phyloP scores from a whole-genome alignment of 2,888 invertebrate species.

The Ormia ochracea region DNA sequence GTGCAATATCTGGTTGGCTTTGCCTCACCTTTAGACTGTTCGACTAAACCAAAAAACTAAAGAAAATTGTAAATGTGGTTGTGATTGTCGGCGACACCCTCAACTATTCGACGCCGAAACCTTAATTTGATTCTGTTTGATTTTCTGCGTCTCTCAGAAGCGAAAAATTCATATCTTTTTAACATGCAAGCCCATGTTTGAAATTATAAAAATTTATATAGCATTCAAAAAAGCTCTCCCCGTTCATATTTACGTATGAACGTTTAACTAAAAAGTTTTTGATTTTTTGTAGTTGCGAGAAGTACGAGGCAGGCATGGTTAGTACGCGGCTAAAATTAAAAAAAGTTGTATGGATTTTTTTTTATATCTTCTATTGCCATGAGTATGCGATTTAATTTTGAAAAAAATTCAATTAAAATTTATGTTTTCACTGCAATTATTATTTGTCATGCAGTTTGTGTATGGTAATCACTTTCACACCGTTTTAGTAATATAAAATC shows the following conservation, averaged over 20 bases:
- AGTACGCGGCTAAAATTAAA: too few species aligned
- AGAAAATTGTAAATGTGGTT: conserved; percentile 17
- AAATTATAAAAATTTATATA: conserved; percentile 36
- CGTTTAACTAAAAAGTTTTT: not conserved
- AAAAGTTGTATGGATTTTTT: too few species aligned
- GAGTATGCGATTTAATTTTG: too few species aligned
- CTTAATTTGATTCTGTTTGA: conserved; percentile 29
- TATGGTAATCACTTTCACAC: too few species aligned
- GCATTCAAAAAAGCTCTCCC: conserved; percentile 26
- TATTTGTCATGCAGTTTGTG: too few species aligned
- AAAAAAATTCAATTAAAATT: too few species aligned
- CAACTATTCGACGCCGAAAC: conserved; percentile 19
- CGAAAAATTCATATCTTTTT: conserved; percentile 16
- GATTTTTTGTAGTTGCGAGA: not conserved
- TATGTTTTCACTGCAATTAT: too few species aligned
- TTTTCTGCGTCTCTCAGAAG: conserved; percentile 10
- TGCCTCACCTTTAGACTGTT: not conserved
- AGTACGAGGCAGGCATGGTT: not conserved
- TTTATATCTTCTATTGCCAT: too few species aligned
- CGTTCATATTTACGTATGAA: not conserved
- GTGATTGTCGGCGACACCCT: conserved; percentile 46
- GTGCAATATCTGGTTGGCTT: not conserved
- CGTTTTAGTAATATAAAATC: too few species aligned
- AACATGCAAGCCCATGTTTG: conserved; percentile 48
- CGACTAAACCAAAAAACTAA: conserved; percentile 2